Conservation (phyloP, 2,888 invertebrate species). For the Lepidochitona cinerea region DNA sequence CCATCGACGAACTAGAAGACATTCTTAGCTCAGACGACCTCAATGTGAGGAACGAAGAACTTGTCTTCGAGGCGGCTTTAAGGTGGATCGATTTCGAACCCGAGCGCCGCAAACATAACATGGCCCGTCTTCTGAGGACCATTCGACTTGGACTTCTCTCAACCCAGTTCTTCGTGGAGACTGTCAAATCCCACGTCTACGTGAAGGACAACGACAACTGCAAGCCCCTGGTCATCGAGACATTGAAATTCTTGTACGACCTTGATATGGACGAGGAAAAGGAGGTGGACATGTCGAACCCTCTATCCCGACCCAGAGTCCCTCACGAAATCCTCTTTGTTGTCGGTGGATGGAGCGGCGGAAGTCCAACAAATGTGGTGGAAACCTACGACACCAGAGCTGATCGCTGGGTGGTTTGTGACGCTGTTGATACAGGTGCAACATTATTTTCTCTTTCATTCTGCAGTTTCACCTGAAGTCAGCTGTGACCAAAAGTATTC, state of each 20-base stretch:
- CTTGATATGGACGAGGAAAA: slow-evolving; percentile 87
- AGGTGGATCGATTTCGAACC: slow-evolving; percentile 89
- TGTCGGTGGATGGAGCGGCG: slow-evolving; percentile 77
- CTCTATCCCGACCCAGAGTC: slow-evolving; percentile 80
- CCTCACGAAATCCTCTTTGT: slow-evolving; percentile 73
- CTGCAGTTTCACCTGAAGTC: too few relatives aligned
- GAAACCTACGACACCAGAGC: slow-evolving; percentile 70
- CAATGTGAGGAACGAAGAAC: slow-evolving; percentile 67
- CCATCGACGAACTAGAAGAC: slow-evolving; percentile 59
- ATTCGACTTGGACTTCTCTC: slow-evolving; percentile 78
- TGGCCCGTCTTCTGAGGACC: slow-evolving; percentile 75
- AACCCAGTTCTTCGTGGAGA: slow-evolving; percentile 91
- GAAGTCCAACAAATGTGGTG: slow-evolving; percentile 81
- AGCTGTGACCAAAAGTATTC: too few relatives aligned
- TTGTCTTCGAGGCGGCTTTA: slow-evolving; percentile 73
- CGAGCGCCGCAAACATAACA: slow-evolving; percentile 80
- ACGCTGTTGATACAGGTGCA: slow-evolving; percentile 51
- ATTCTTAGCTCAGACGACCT: slow-evolving; percentile 63
- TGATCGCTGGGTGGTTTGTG: slow-evolving; percentile 66
- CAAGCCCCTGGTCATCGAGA: slow-evolving; percentile 90
- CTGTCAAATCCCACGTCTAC: slow-evolving; percentile 84
- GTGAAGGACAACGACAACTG: slow-evolving; percentile 83
- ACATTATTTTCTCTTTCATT: too few relatives aligned
- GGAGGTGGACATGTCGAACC: slow-evolving; percentile 75
- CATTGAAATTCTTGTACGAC: slow-evolving; percentile 91